Evolutionary conservation across 1,140 invertebrate genomes (phyloP).

Genomic region (Caenorhabditis briggsae): DNA sequence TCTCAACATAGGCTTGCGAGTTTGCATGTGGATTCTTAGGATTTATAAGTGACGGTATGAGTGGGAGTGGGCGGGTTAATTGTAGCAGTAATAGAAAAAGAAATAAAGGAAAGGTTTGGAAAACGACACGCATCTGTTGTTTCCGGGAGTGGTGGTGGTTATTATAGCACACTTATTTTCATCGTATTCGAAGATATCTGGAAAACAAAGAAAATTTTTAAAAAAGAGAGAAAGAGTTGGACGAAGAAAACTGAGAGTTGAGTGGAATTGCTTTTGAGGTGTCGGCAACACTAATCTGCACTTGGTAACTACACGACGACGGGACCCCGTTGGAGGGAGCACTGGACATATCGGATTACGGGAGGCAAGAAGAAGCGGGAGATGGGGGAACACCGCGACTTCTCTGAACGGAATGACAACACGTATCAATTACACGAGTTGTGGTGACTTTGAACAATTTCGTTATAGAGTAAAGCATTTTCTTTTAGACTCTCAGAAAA

Average conservation of each 20-base stretch:
- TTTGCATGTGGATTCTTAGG: slow-evolving; percentile 24
- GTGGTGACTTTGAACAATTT: no score
- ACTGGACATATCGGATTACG: slow-evolving; percentile 51
- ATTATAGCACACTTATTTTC: neutral
- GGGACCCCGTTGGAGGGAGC: slow-evolving; percentile 22
- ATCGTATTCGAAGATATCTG: neutral
- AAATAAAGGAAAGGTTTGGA: slow-evolving; percentile 33
- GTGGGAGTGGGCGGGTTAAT: neutral
- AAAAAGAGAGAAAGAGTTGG: neutral
- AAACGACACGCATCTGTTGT: neutral
- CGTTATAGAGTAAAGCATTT: neutral
- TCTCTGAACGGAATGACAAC: slow-evolving; percentile 36
- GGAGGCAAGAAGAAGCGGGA: neutral
- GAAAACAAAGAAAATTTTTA: neutral
- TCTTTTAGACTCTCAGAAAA: neutral
- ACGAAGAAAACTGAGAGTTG: neutral
- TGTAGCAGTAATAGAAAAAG: slow-evolving; percentile 21
- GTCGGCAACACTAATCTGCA: slow-evolving; percentile 54
- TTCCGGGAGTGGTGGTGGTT: no score
- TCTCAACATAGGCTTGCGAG: slow-evolving; percentile 41
- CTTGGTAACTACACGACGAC: slow-evolving; percentile 53
- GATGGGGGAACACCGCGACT: neutral
- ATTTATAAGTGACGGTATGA: neutral
- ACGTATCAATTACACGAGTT: slow-evolving; percentile 40
- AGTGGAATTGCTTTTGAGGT: slow-evolving; percentile 31